Conservation (phyloP, 2,797 vertebrate species). For the Gila robusta region DNA sequence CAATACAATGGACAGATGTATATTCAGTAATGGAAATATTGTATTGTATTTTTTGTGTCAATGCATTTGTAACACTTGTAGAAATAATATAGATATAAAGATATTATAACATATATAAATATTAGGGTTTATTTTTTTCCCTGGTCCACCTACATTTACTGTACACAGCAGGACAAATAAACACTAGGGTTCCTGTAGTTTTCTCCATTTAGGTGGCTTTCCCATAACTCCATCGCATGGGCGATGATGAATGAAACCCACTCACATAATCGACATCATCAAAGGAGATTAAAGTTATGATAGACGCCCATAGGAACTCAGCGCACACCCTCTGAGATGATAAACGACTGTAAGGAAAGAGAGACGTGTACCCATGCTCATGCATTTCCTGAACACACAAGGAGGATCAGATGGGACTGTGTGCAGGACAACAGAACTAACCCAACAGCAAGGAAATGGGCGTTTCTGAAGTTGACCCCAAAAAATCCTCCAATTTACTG, state of each 20-base stretch:
- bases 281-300: constrained; percentile 34
- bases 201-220: constrained; percentile 35
- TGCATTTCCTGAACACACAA: constrained; percentile 47
- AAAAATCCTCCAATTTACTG: constrained; percentile 40
- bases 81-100: background rate
- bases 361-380: constrained; percentile 47
- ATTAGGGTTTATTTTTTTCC: background rate
- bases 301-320: constrained; percentile 20
- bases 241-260: constrained; percentile 33
- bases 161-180: constrained; percentile 31
- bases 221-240: constrained; percentile 28
- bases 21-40: background rate
- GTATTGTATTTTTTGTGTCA: background rate
- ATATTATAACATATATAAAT: background rate
- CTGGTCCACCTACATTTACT: background rate
- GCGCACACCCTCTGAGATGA: constrained; percentile 24
- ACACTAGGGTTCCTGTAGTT: constrained; percentile 47
- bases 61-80: background rate
- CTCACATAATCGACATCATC: constrained; percentile 17
- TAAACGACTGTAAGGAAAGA: constrained; percentile 22
- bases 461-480: constrained; percentile 35
- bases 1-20: background rate
- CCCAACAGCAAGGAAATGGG: constrained; percentile 55
- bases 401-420: constrained; percentile 39
- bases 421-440: constrained; percentile 41